Conservation (phyloP, 2,113 vertebrate genomes). For the Lasiurus cinereus region DNA sequence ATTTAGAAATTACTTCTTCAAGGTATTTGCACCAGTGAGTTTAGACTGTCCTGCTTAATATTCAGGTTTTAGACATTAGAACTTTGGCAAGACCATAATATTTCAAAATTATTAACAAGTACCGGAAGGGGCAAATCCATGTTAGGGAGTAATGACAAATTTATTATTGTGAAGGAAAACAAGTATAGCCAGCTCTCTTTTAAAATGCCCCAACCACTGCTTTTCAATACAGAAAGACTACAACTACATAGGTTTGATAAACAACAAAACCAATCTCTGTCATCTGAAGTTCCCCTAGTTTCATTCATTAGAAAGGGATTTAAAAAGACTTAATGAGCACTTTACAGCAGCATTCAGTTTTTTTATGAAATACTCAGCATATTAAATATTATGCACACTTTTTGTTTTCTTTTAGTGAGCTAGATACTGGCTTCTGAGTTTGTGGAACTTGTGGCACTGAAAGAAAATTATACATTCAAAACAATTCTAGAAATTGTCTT, state of each 20-base stretch:
- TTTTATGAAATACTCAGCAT: conserved; percentile 86
- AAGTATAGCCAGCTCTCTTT: conserved; percentile 81
- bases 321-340: conserved; percentile 82
- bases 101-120: conserved; percentile 66
- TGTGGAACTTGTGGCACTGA: conserved; percentile 82
- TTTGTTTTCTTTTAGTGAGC: conserved; percentile 83
- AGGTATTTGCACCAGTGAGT: conserved; percentile 48
- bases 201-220: conserved; percentile 82
- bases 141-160: conserved; percentile 76
- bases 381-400: conserved; percentile 90
- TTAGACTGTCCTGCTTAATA: conserved; percentile 65
- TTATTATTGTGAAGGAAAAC: conserved; percentile 66
- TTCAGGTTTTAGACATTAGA: conserved; percentile 83
- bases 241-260: conserved; percentile 85
- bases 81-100: conserved; percentile 60
- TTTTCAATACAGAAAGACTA: conserved; percentile 85
- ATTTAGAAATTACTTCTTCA: conserved; percentile 51
- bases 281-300: conserved; percentile 75
- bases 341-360: conserved; percentile 89
- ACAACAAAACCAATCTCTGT: conserved; percentile 82
- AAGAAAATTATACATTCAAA: conserved; percentile 81
- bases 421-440: conserved; percentile 85
- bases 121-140: conserved; percentile 82
- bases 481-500: conserved; percentile 87
- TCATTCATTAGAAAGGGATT: conserved; percentile 75